These are phyloP conservation scores for Dicrurus megarhynchus DNA, from an alignment of 2,113 vertebrate genomes.

Conservation along the genomic window DNA sequence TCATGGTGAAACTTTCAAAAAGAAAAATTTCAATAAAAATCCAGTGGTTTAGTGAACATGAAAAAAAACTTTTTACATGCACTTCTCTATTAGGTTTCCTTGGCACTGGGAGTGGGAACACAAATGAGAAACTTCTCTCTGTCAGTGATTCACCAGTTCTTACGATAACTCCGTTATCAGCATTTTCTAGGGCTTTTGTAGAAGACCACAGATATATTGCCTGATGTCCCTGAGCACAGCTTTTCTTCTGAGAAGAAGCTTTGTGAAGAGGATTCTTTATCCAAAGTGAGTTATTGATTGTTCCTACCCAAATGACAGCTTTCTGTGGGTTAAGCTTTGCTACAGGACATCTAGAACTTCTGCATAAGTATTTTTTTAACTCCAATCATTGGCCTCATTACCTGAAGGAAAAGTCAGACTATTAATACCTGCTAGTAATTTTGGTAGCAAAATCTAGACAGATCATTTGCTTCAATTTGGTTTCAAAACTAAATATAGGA, in stretches of 20 bases:
- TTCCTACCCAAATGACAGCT: background rate
- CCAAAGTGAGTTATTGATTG: background rate
- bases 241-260: background rate
- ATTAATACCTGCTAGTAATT: background rate
- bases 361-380: background rate
- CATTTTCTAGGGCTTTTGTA: background rate
- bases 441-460: background rate
- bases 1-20: background rate
- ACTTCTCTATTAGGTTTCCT: background rate
- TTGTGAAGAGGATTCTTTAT: background rate
- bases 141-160: background rate
- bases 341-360: background rate
- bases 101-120: background rate
- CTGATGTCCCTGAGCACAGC: background rate
- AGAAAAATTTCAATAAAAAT: background rate
- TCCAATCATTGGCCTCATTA: background rate
- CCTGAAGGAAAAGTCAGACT: background rate
- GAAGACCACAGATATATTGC: background rate
- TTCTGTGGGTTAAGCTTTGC: background rate
- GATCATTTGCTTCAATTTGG: background rate
- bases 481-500: background rate
- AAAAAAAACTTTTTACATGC: background rate
- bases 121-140: background rate
- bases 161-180: accelerated
- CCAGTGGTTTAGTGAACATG: background rate